Conservation (phyloP, 1,140 invertebrate species). For the Teleopsis dalmanni region DNA sequence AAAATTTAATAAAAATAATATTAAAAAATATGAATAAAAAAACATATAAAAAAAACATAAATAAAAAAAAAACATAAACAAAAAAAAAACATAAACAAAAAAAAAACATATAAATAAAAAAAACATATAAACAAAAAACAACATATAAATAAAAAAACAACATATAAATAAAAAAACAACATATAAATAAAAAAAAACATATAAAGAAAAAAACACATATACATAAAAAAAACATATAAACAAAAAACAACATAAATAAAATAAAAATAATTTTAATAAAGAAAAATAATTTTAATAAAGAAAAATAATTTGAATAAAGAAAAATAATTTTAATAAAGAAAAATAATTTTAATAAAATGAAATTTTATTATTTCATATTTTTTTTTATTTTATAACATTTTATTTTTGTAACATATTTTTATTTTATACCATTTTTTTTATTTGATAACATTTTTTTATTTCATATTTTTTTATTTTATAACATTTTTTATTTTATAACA, state of each 20-base stretch:
- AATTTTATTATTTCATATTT: not conserved
- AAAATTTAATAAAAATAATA: too few relatives aligned
- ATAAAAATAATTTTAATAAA: not conserved
- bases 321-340: not conserved
- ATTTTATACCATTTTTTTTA: not conserved
- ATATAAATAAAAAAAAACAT: not conserved
- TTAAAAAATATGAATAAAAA: too few relatives aligned
- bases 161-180: not conserved
- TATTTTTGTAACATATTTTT: not conserved
- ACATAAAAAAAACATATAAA: not conserved
- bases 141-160: not conserved
- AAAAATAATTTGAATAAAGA: not conserved
- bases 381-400: not conserved
- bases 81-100: too few relatives aligned
- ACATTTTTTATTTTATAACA: not conserved
- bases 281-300: not conserved
- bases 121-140: too few relatives aligned
- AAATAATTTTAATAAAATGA: not conserved
- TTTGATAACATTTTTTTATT: not conserved
- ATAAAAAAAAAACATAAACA: too few relatives aligned
- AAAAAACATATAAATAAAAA: too few relatives aligned
- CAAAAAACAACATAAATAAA: not conserved
- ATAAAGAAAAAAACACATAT: not conserved
- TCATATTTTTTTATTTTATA: not conserved
- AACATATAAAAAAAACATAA: too few relatives aligned